A percentile compares a stretch with the other conserved stretches of the same genome.
Evolutionary conservation across 2,888 invertebrate species (phyloP).

Genomic region (Diaprepes abbreviatus): DNA sequence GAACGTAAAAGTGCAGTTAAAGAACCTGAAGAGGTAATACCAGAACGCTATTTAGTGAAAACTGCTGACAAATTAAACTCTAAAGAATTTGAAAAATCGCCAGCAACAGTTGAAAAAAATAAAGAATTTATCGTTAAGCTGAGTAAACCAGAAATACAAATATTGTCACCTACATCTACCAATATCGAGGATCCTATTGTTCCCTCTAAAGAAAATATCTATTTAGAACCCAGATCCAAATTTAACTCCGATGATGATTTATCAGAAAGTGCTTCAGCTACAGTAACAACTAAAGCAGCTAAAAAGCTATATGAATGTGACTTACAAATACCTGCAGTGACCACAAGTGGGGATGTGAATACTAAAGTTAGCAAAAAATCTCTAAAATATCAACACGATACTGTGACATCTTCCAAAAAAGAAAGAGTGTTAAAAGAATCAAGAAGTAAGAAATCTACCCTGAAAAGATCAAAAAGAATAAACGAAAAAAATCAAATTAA

Average conservation of each 20-base stretch:
- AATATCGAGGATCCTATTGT: constrained; percentile 35
- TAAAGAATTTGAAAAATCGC: neutral
- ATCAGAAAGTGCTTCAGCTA: constrained; percentile 3
- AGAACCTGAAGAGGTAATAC: neutral
- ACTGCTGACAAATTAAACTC: no score
- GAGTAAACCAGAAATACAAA: constrained; percentile 38
- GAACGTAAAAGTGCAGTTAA: neutral
- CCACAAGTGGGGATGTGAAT: constrained; percentile 52
- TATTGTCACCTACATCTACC: constrained; percentile 48
- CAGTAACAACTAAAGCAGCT: constrained; percentile 57
- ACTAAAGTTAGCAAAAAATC: neutral
- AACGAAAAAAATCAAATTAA: constrained; percentile 34
- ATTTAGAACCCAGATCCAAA: constrained; percentile 13
- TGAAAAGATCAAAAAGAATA: constrained; percentile 33
- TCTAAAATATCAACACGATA: constrained; percentile 30
- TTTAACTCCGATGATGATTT: constrained; percentile 26
- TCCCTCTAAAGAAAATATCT: constrained; percentile 16
- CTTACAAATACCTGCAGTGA: constrained; percentile 54
- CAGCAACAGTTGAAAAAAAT: neutral
- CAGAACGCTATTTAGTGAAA: no score
- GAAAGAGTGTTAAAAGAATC: constrained; percentile 19
- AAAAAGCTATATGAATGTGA: constrained; percentile 59
- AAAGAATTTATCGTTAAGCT: constrained; percentile 1
- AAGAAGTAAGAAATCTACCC: constrained; percentile 12
- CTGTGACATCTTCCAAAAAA: constrained; percentile 41